Percentiles rank a stretch among this genome's conserved stretches.
phyloP scores from a whole-genome alignment of 2,113 vertebrate species.

The Pitta sordida region DNA sequence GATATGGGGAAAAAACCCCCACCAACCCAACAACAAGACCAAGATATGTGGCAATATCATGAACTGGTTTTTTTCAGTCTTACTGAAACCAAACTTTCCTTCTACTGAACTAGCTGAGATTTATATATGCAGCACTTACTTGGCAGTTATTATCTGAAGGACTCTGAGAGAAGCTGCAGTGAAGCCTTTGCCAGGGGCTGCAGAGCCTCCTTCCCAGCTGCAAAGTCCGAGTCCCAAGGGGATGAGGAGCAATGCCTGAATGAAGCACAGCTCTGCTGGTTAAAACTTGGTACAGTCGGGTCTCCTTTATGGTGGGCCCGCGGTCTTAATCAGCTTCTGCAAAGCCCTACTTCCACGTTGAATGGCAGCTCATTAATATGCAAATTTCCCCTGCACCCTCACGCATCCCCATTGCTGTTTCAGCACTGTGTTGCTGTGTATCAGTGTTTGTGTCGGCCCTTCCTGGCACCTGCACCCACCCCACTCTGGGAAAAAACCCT shows the following conservation, averaged over 20 bases:
- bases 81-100: background rate
- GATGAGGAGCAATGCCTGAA: fast-evolving
- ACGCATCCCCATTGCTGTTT: too few relatives aligned
- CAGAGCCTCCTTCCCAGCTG: background rate
- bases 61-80: background rate
- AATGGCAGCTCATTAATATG: too few relatives aligned
- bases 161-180: background rate
- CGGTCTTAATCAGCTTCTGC: too few relatives aligned
- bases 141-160: background rate
- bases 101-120: background rate
- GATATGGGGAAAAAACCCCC: background rate
- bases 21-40: background rate
- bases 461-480: too few relatives aligned
- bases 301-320: too few relatives aligned
- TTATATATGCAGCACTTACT: background rate
- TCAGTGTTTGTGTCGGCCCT: too few relatives aligned
- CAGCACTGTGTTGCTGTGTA: too few relatives aligned
- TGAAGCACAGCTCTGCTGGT: background rate
- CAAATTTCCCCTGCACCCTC: too few relatives aligned
- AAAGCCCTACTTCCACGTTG: too few relatives aligned
- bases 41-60: background rate
- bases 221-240: background rate
- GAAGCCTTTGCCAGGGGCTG: background rate
- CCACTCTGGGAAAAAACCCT: too few relatives aligned
- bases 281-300: background rate